Evolutionary conservation across 2,888 invertebrate genomes (phyloP).

Genomic region (Caenorhabditis zanzibari): DNA sequence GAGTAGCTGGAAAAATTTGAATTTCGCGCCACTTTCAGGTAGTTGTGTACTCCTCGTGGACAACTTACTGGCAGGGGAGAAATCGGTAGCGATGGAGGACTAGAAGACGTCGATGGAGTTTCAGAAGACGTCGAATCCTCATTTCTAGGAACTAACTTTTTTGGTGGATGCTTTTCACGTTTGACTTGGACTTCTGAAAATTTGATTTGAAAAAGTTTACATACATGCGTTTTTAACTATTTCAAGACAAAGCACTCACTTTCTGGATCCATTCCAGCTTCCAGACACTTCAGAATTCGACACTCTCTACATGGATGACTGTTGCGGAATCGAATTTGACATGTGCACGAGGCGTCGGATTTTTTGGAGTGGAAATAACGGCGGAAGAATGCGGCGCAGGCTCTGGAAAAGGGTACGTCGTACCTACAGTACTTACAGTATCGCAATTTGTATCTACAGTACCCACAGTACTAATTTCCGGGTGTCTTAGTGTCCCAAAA

Average conservation of each 20-base stretch:
- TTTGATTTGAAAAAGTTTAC: too few relatives aligned
- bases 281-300: slow-evolving; percentile 12
- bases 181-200: slow-evolving; percentile 24
- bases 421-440: too few relatives aligned
- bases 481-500: neutral
- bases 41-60: neutral
- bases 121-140: neutral
- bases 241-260: neutral
- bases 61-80: slow-evolving; percentile 11
- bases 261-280: slow-evolving; percentile 11
- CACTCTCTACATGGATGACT: slow-evolving; percentile 25
- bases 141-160: neutral
- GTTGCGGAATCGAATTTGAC: slow-evolving; percentile 4
- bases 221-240: too few relatives aligned
- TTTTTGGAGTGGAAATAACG: slow-evolving; percentile 46
- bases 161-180: slow-evolving; percentile 8
- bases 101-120: neutral
- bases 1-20: neutral
- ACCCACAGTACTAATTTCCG: neutral
- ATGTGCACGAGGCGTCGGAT: neutral
- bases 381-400: slow-evolving; percentile 53
- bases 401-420: too few relatives aligned
- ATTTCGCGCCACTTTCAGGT: neutral
- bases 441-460: too few relatives aligned
- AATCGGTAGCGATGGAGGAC: slow-evolving; percentile 26